phyloP scores from a whole-genome alignment of 35 echinoderm and acorn worm genomes.

The Ophiothrix spiculata region DNA sequence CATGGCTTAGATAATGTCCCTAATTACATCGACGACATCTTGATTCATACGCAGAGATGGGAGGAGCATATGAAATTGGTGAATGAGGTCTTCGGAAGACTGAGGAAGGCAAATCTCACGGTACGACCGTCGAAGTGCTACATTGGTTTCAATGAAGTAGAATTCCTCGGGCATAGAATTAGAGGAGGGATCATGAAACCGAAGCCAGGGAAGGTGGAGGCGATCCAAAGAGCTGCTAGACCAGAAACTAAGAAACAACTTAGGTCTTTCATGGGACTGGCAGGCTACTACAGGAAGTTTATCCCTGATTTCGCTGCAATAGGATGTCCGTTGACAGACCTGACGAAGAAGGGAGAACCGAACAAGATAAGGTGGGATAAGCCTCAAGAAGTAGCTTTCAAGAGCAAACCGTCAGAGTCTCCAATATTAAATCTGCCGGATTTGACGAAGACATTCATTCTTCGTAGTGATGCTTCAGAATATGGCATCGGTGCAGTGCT shows the following conservation, averaged over 20 bases:
- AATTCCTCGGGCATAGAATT: constrained; percentile 30
- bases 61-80: not conserved
- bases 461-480: constrained; percentile 24
- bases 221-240: constrained; percentile 15
- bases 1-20: not conserved
- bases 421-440: constrained; percentile 19
- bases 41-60: constrained; percentile 7
- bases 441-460: not conserved
- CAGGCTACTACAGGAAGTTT: constrained; percentile 7
- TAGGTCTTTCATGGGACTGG: constrained; percentile 26
- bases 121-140: not conserved
- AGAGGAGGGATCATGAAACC: constrained; percentile 5
- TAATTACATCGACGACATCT: constrained; percentile 25
- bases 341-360: constrained; percentile 27
- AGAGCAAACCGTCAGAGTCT: not conserved
- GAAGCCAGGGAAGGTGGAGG: constrained; percentile 14
- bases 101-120: constrained; percentile 19
- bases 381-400: constrained; percentile 18
- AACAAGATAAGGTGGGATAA: constrained; percentile 7
- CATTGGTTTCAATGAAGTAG: not conserved
- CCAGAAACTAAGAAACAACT: constrained; percentile 19
- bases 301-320: constrained; percentile 22
- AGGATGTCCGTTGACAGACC: constrained; percentile 16
- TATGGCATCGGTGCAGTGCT: constrained; percentile 1
- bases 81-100: not conserved